Conservation (phyloP, 2,888 invertebrate genomes). For the Heliconius cydno region DNA sequence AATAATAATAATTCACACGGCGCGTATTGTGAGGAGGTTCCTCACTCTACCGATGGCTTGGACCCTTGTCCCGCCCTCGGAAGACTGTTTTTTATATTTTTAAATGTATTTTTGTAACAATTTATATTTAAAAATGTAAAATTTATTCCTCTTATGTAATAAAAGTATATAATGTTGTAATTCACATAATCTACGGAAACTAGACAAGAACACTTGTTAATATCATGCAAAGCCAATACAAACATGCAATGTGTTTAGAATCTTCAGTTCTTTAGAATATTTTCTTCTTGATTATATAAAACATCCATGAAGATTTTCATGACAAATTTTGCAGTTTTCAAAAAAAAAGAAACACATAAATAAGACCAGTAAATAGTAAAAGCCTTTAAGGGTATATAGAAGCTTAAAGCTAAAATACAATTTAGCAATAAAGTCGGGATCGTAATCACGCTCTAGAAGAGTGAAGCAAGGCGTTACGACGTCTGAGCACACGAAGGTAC, state of each 20-base stretch:
- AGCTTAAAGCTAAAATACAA: conserved; percentile 35
- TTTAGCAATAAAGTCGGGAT: conserved; percentile 38
- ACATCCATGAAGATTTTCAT: not conserved
- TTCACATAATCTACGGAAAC: conserved; percentile 24
- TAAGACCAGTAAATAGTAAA: conserved; percentile 29
- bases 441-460: conserved; percentile 38
- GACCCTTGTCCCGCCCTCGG: too few relatives aligned
- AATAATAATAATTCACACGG: conserved; percentile 14
- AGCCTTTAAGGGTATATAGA: conserved; percentile 31
- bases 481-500: conserved; percentile 42
- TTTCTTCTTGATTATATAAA: not conserved
- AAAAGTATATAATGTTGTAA: too few relatives aligned
- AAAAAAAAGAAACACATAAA: conserved; percentile 25
- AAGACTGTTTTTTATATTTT: too few relatives aligned
- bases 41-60: too few relatives aligned
- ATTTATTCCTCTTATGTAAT: too few relatives aligned
- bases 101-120: too few relatives aligned
- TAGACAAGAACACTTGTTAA: conserved; percentile 34
- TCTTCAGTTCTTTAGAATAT: conserved; percentile 4
- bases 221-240: conserved; percentile 47
- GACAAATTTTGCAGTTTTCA: conserved; percentile 22
- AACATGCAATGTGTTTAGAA: conserved; percentile 42
- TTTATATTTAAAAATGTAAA: too few relatives aligned
- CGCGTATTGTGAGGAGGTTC: too few relatives aligned
- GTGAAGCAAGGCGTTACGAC: conserved; percentile 38